phyloP scores from a whole-genome alignment of 2,888 invertebrate genomes.

The Synanthedon vespiformis region DNA sequence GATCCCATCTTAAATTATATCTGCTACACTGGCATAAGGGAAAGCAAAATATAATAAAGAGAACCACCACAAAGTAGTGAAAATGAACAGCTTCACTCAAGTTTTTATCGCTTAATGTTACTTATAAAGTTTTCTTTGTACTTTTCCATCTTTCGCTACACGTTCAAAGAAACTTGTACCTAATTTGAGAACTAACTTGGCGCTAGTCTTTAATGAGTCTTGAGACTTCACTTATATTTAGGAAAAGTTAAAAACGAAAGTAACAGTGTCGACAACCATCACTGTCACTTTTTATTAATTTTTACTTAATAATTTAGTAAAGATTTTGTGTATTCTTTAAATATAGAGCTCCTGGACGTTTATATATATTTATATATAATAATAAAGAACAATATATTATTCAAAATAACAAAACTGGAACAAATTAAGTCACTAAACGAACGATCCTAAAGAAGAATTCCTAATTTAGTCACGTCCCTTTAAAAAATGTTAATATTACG shows the following conservation, averaged over 20 bases:
- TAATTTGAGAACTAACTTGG: background rate
- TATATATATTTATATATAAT: no score
- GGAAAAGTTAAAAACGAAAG: background rate
- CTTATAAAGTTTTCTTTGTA: background rate
- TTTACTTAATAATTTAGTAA: no score
- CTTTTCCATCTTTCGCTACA: background rate
- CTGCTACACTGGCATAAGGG: no score
- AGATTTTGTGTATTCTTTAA: no score
- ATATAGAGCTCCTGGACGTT: no score
- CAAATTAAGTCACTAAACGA: no score
- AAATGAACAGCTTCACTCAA: background rate
- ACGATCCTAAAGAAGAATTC: background rate
- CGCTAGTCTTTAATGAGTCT: background rate
- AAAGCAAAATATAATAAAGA: no score
- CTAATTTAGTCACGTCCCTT: background rate
- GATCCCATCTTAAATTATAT: no score
- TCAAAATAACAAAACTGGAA: no score
- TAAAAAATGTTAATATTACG: background rate
- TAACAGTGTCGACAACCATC: no score
- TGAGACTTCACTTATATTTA: background rate
- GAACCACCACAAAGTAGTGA: background rate
- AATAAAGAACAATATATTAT: no score
- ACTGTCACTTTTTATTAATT: no score
- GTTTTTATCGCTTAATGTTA: background rate
- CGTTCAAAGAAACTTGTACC: background rate